Evolutionary conservation across 35 echinoderm and acorn worm genomes (phyloP).

Genomic region (Anneissia japonica): DNA sequence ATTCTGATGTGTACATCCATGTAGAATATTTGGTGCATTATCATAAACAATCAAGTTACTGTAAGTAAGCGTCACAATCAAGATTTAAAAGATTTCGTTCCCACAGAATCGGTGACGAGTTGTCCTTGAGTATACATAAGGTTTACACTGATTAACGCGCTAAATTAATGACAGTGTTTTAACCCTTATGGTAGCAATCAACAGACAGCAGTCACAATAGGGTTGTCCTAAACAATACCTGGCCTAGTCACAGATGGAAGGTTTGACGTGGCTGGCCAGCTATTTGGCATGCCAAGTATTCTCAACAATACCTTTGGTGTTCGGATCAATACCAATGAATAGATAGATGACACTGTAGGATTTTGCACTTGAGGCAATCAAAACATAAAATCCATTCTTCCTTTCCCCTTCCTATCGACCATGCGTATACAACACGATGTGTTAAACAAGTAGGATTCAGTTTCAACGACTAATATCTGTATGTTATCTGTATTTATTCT

Average conservation of each 20-base stretch:
- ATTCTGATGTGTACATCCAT: too few relatives aligned
- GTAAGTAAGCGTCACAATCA: too few relatives aligned
- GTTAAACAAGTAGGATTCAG: background rate
- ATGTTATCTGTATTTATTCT: too few relatives aligned
- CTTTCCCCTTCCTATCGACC: background rate
- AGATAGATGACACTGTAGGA: background rate
- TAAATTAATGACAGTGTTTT: background rate
- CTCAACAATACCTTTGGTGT: background rate
- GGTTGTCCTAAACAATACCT: background rate
- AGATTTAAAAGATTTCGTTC: background rate
- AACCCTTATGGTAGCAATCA: background rate
- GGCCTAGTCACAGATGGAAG: background rate
- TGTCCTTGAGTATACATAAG: background rate
- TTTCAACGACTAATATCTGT: too few relatives aligned
- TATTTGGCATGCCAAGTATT: background rate
- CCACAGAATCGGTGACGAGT: background rate
- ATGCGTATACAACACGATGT: background rate
- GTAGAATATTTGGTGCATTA: too few relatives aligned
- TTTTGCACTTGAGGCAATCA: conserved; percentile 1
- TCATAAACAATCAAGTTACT: too few relatives aligned
- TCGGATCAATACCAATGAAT: background rate
- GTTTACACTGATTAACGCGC: background rate
- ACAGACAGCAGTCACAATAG: background rate
- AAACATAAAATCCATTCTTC: background rate
- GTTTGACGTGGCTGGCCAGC: background rate